Base-by-base conservation (phyloP, 2,888 invertebrate genomes). In the Parnassius smintheus region DNA sequence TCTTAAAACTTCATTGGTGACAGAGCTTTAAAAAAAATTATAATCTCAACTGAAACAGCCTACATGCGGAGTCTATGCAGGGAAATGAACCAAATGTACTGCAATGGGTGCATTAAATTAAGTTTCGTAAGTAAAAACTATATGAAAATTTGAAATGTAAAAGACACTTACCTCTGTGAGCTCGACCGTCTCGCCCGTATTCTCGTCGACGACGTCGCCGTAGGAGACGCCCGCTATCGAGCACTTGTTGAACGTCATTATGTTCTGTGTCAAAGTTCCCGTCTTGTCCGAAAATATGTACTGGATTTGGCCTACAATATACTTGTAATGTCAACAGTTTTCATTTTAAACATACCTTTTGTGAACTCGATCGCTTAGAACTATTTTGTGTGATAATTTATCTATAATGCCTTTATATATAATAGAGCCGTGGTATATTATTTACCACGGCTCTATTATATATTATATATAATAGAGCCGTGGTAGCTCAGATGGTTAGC, bases 241-340 rank as follows among this genome's bases (percentile, higher is more conserved):
- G 86, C 99, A 99, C 92, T 99, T 99, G 91, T 99, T 99, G 89
- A 99, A 99, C 62, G 98, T 98, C 99, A 99, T 99, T 74, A 99
- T 98, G 87, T 99, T 99, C 93, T 99, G 98, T 42, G 99, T 99
- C 64, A 99, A 93, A 12, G 99, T 99, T 75, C 99, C 99, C 67
- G 99, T 99, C 93, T 99, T 99, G 89, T 99, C 99, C 57, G 98
- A 98, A 93, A 99, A 99, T 82, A 99, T 96, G 91, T 99, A 99
- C 88, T 99, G 98, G 78, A 99, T 99, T 93, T 99, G 98, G 72
- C 99, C 94, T 93, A 82, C 56, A 83, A 81, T 68, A 48, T 59
- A 46, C 55, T 42, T 58, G 51, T 59, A 46, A 46, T 46, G 22
- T 46, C 9, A 55, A 54, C 13, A 56, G 13, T 18, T 49, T 22